These are phyloP conservation scores for Cryptocephalus primarius DNA, from an alignment of 2,888 invertebrate genomes.

Conservation along the genomic window DNA sequence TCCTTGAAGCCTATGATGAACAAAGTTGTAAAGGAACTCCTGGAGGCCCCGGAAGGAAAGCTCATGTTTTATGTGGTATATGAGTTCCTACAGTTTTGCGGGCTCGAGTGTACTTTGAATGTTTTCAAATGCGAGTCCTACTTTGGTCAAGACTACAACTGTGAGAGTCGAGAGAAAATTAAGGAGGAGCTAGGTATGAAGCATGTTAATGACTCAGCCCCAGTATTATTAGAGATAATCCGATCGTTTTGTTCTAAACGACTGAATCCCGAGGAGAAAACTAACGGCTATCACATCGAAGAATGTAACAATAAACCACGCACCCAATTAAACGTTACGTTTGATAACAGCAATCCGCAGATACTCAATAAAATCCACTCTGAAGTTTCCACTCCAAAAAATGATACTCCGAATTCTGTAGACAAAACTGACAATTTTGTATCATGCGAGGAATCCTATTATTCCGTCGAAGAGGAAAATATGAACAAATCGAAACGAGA, in stretches of 20 bases:
- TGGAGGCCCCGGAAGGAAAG: neutral
- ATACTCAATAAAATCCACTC: neutral
- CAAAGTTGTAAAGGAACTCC: neutral
- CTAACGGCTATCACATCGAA: neutral
- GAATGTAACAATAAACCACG: neutral
- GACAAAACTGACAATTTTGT: neutral
- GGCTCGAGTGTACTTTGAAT: neutral
- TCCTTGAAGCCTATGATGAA: neutral
- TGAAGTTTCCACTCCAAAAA: conserved; percentile 2
- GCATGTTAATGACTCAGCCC: neutral
- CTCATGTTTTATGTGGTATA: neutral
- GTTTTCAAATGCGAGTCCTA: neutral
- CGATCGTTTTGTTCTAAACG: neutral
- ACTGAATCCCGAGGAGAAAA: neutral
- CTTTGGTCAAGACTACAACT: neutral
- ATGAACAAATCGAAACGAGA: too few species aligned
- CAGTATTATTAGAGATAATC: neutral
- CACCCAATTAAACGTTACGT: neutral
- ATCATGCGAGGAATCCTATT: too few species aligned
- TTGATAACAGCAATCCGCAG: neutral
- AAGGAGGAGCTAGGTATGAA: neutral
- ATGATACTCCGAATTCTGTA: neutral
- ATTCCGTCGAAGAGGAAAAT: too few species aligned
- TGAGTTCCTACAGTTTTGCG: neutral
- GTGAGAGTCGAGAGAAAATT: neutral